Base-by-base conservation (phyloP, 2,888 invertebrate genomes). In the Theodoxus fluviatilis region DNA sequence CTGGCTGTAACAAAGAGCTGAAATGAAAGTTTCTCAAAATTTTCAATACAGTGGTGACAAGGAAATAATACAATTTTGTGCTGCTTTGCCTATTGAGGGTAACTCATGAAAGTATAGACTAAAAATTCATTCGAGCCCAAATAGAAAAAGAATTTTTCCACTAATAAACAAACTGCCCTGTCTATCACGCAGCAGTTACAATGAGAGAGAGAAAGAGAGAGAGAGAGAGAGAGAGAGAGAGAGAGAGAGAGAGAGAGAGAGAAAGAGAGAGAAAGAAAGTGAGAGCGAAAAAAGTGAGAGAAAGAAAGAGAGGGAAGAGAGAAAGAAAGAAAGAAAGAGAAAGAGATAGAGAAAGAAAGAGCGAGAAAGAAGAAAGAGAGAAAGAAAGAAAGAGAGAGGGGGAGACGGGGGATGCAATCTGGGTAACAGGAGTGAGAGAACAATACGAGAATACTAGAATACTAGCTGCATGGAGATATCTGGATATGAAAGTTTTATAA, bases 301-400 rank as follows among this genome's bases (percentile, higher is more conserved):
- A 31, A 35, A 37, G 37, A 22, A 59, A 37, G 28, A 28, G 9
- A 37, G 28, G 59, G 28, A 37, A 59, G 18, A 18, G 6, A 65
- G 25, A 43, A 47, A 47, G 25, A 18, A 1, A n/a, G 38, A 40
- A 22, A 40, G 40, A 25, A n/a, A n/a, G 25, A 64, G 9, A n/a
- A 25, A 18, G 22, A 55, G 55, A 55, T 12, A 22, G 22, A 63
- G 63, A n/a, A 6, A 18, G 37, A 63, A 38, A 37, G 37, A 15
- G 31, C 28, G 66, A 33, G 33, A 47, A 49, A 66, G n/a, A 47
- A 33, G 33, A 47, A 49, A 66, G n/a, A 47, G 31, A 31, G 47
- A 38, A n/a, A 40, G 1, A 28, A 28, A 25, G 65, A 43, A 12
- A 12, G 47, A 28, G 47, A 22, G 65, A 28, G 12, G 47, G 65